Evolutionary conservation across 1,140 invertebrate genomes (phyloP).

Genomic region (Orius insidiosus): DNA sequence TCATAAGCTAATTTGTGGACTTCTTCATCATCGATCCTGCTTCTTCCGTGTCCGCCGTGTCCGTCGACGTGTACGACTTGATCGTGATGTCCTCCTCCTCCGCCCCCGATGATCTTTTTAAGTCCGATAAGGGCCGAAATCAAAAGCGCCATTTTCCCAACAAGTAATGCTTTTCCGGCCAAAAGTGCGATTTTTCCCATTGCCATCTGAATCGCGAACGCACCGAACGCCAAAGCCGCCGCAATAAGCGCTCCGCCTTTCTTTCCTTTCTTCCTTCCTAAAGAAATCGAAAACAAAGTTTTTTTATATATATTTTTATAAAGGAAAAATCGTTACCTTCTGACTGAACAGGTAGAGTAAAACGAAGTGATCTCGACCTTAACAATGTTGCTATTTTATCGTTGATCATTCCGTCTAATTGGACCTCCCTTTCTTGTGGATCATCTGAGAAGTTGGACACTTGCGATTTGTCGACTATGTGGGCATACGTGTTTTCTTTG

Average conservation of each 20-base stretch:
- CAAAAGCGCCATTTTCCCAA: constrained; percentile 46
- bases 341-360: not conserved
- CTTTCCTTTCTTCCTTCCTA: constrained; percentile 13
- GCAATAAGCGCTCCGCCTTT: constrained; percentile 13
- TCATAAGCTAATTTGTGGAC: no score
- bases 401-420: constrained; percentile 8
- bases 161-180: constrained; percentile 44
- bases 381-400: constrained; percentile 9
- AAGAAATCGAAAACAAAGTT: not conserved
- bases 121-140: constrained; percentile 33
- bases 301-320: no score
- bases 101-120: constrained; percentile 12
- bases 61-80: no score
- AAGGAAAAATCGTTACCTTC: not conserved
- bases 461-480: no score
- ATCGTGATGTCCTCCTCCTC: not conserved
- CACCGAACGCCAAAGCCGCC: constrained; percentile 16
- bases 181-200: constrained; percentile 47
- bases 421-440: not conserved
- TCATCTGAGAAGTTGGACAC: not conserved
- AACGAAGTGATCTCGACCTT: constrained; percentile 5
- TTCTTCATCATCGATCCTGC: no score
- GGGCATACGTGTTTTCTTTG: no score
- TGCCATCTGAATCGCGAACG: constrained; percentile 42
- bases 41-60: no score